Conservation (phyloP, 2,113 vertebrate species). For the Erinaceus europaeus region DNA sequence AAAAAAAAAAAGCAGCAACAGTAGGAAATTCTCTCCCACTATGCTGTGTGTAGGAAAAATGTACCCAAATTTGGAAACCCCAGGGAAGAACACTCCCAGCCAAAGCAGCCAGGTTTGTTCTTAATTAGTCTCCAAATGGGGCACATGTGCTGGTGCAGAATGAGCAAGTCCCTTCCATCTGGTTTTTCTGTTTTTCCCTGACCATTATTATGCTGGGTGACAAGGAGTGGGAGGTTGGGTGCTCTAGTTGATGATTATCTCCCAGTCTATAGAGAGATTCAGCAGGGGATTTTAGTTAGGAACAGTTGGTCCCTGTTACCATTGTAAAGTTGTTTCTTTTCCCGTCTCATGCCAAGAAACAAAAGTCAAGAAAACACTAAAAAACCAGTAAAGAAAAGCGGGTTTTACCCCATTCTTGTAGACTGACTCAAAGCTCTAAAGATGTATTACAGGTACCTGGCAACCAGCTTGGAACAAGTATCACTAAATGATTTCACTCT, state of each 20-base stretch:
- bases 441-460: slow-evolving; percentile 33
- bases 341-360: slow-evolving; percentile 29
- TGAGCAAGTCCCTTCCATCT: slow-evolving; percentile 27
- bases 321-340: slow-evolving; percentile 42
- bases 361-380: slow-evolving; percentile 42
- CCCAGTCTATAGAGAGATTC: slow-evolving; percentile 3
- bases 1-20: not conserved
- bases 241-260: slow-evolving; percentile 20
- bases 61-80: not conserved
- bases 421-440: slow-evolving; percentile 44
- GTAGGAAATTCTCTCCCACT: slow-evolving; percentile 40
- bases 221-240: slow-evolving; percentile 4
- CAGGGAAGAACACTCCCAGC: not conserved
- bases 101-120: slow-evolving; percentile 42
- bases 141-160: slow-evolving; percentile 34
- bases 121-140: slow-evolving; percentile 57
- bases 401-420: slow-evolving; percentile 28
- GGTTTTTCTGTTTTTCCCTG: slow-evolving; percentile 38
- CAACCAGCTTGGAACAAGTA: not conserved
- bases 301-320: slow-evolving; percentile 39
- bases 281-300: slow-evolving; percentile 28
- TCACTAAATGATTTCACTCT: slow-evolving; percentile 31
- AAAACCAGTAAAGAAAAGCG: slow-evolving; percentile 51
- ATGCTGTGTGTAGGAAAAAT: not conserved
- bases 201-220: slow-evolving; percentile 38